Conservation (phyloP, 2,888 invertebrate species). For the Rhagonycha fulva region DNA sequence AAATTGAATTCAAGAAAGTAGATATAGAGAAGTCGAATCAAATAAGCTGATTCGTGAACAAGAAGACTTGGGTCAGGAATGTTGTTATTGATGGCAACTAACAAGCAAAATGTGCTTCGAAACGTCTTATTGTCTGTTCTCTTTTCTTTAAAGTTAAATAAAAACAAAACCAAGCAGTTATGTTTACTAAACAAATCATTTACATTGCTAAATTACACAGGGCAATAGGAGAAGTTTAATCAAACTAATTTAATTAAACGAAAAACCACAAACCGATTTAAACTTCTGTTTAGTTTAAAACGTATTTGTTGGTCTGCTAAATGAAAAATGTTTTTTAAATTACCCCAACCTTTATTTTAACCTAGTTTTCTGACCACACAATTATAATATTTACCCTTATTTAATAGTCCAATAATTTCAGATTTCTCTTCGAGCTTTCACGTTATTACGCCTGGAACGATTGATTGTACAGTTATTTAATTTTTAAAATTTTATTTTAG, state of each 20-base stretch:
- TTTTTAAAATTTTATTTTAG: too few relatives aligned
- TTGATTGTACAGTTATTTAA: too few relatives aligned
- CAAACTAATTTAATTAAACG: not conserved
- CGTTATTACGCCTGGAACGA: too few relatives aligned
- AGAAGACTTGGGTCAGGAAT: slow-evolving; percentile 19
- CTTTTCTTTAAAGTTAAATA: not conserved
- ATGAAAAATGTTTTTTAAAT: not conserved
- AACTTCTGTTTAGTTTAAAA: not conserved
- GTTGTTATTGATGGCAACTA: slow-evolving; percentile 30
- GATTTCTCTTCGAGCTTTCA: too few relatives aligned
- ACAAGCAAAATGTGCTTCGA: slow-evolving; percentile 28
- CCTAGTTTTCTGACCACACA: too few relatives aligned
- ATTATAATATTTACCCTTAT: too few relatives aligned
- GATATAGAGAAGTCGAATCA: slow-evolving; percentile 18
- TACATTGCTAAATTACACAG: not conserved
- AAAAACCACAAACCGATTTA: not conserved
- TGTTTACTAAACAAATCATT: not conserved
- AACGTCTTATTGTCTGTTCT: slow-evolving; percentile 15
- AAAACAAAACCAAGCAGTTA: not conserved
- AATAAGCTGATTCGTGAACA: slow-evolving; percentile 17
- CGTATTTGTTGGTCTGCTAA: not conserved
- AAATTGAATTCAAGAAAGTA: slow-evolving; percentile 27
- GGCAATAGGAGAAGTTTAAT: not conserved
- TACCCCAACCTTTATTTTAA: too few relatives aligned
- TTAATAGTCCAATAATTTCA: too few relatives aligned